A percentile compares a stretch with the other conserved stretches of the same genome.
Conservation (phyloP, 2,113 vertebrate genomes). For the Lontra canadensis region DNA sequence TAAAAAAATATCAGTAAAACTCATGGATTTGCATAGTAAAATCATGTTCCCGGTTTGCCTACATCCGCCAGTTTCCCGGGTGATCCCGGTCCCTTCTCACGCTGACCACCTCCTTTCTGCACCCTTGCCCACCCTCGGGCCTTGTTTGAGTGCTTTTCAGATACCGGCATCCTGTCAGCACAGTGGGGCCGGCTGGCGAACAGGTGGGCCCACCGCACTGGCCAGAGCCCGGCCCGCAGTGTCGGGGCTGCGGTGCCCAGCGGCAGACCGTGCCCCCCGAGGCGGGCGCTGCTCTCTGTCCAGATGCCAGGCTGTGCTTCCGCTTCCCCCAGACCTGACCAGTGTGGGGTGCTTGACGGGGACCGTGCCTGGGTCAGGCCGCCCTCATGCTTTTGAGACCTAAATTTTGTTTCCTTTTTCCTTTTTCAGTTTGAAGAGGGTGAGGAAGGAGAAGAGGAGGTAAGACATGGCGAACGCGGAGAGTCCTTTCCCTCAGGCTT, state of each 20-base stretch:
- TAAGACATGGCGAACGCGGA: conserved; percentile 73
- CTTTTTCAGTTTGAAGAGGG: conserved; percentile 95
- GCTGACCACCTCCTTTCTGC: not conserved
- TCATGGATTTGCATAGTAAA: not conserved
- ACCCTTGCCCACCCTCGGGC: accelerated
- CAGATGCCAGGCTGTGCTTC: not conserved
- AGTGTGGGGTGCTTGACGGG: accelerated
- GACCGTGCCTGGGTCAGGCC: not conserved
- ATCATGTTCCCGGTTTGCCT: not conserved
- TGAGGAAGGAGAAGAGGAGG: conserved; percentile 98
- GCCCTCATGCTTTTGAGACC: not conserved
- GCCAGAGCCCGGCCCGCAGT: not conserved
- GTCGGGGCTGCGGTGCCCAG: no score
- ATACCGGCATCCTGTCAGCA: accelerated
- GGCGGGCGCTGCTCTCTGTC: not conserved
- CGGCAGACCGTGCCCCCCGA: not conserved
- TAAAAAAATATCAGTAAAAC: accelerated
- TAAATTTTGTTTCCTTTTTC: conserved; percentile 50
- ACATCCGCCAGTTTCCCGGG: not conserved
- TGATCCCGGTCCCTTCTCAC: accelerated
- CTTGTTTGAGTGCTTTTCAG: not conserved
- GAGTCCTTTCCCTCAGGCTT: accelerated
- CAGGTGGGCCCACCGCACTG: no score
- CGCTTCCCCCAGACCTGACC: not conserved
- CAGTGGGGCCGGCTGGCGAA: no score